Evolutionary conservation across 2,113 vertebrate species (phyloP).

Genomic region (Rhinichthys klamathensis): DNA sequence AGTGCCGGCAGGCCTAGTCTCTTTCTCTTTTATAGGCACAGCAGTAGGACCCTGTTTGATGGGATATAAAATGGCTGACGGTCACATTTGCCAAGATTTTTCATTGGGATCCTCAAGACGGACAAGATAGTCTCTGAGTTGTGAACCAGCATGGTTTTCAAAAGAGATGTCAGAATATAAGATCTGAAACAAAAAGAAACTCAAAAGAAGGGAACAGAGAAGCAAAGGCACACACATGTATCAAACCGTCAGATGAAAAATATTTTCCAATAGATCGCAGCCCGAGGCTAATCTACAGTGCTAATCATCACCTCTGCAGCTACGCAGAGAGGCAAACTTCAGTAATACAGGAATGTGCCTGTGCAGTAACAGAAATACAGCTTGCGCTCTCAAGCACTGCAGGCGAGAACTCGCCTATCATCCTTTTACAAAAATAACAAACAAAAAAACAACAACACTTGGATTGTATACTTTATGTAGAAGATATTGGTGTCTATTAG

Average conservation of each 20-base stretch:
- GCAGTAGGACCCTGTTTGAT: constrained; percentile 50
- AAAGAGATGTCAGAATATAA: constrained; percentile 32
- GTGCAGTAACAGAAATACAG: background rate
- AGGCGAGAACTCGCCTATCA: background rate
- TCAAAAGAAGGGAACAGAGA: constrained; percentile 23
- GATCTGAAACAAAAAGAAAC: constrained; percentile 59
- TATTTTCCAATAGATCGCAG: constrained; percentile 69
- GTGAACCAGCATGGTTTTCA: constrained; percentile 62
- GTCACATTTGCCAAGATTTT: constrained; percentile 34
- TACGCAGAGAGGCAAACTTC: constrained; percentile 45
- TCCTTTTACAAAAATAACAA: background rate
- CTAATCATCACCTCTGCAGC: constrained; percentile 68
- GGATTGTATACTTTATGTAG: background rate
- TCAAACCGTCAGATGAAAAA: constrained; percentile 73
- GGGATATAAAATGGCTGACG: constrained; percentile 64
- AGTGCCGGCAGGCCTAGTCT: background rate
- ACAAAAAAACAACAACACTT: background rate
- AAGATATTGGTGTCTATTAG: background rate
- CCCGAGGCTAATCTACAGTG: constrained; percentile 71
- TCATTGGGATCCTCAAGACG: constrained; percentile 53
- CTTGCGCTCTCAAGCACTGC: background rate
- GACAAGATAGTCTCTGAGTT: constrained; percentile 64
- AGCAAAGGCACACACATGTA: constrained; percentile 59
- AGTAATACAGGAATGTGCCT: constrained; percentile 48
- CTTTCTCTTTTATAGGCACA: constrained; percentile 21